Conservation (phyloP, 2,797 vertebrate species). For the Platalea minor region DNA sequence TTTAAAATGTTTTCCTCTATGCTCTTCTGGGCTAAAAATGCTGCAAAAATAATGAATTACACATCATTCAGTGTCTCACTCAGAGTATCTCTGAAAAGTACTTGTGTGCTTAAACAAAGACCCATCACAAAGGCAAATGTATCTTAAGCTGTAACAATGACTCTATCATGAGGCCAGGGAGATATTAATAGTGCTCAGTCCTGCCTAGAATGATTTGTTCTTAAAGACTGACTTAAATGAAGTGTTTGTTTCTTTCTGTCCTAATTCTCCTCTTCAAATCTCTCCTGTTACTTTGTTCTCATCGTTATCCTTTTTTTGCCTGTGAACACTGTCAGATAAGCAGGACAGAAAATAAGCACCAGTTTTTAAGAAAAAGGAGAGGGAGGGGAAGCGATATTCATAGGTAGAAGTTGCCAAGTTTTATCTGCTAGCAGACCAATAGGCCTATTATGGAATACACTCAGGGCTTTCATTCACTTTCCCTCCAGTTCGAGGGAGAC, state of each 20-base stretch:
- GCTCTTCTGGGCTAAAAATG: neutral
- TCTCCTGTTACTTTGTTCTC: neutral
- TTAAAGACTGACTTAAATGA: neutral
- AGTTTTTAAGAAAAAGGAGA: neutral
- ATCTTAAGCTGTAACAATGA: neutral
- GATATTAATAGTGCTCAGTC: neutral
- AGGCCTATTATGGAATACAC: neutral
- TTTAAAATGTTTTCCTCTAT: neutral
- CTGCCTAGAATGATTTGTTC: neutral
- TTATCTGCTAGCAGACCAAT: neutral
- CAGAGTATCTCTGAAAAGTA: neutral
- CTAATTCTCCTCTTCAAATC: neutral
- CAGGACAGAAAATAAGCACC: neutral
- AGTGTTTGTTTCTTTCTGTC: neutral
- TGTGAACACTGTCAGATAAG: neutral
- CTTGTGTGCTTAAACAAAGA: neutral
- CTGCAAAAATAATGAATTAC: neutral
- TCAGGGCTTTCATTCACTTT: neutral
- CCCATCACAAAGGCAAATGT: neutral
- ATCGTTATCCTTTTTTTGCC: neutral
- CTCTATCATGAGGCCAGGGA: neutral
- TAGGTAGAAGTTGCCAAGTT: neutral
- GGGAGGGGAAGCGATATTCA: neutral
- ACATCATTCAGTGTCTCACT: neutral
- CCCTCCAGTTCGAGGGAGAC: neutral